Evolutionary conservation across 2,797 vertebrate species (phyloP).

Genomic region (Pipistrellus kuhlii): DNA sequence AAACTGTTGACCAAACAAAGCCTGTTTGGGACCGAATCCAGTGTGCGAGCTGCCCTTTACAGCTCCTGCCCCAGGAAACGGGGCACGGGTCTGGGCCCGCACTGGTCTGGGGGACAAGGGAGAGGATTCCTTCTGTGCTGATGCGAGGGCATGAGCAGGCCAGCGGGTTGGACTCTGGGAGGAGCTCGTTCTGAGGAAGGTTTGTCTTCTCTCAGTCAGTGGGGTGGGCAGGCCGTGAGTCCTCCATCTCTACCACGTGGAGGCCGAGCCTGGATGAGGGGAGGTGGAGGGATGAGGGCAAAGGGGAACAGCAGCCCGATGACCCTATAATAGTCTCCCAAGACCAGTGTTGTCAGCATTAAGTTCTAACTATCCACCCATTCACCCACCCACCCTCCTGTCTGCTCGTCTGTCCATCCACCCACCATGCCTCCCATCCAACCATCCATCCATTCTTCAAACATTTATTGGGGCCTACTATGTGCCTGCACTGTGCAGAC

Average conservation of each 20-base stretch:
- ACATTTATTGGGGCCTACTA: neutral
- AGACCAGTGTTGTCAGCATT: neutral
- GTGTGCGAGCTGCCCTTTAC: neutral
- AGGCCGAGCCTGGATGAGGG: neutral
- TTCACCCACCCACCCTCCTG: neutral
- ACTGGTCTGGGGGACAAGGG: neutral
- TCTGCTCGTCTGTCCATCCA: too few species aligned
- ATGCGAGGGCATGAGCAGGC: rapidly evolving
- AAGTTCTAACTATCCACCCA: neutral
- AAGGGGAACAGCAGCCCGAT: too few species aligned
- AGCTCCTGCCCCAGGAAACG: neutral
- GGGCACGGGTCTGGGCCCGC: neutral
- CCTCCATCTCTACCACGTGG: rapidly evolving
- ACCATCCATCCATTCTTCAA: neutral
- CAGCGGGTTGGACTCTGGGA: rapidly evolving
- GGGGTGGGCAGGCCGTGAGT: too few species aligned
- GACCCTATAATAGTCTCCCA: neutral
- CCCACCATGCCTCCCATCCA: rapidly evolving
- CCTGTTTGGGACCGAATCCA: neutral
- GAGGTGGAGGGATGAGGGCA: neutral
- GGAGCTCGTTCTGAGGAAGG: neutral
- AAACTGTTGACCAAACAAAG: neutral
- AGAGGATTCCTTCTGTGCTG: neutral
- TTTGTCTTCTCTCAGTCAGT: too few species aligned
- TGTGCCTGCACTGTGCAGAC: neutral